Conservation (phyloP, 2,888 invertebrate species). For the Phengaris alcon region DNA sequence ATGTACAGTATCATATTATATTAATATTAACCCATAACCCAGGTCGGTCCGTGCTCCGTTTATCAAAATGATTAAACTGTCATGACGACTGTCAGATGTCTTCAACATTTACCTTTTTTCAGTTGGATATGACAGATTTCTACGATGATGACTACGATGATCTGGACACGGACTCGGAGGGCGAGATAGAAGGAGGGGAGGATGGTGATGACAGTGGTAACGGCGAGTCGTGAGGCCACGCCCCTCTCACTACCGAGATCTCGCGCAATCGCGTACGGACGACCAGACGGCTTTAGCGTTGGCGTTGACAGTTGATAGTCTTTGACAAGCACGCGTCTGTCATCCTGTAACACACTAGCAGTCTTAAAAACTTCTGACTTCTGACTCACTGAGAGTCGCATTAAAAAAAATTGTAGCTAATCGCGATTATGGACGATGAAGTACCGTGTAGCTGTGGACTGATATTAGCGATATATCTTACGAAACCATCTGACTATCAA, state of each 20-base stretch:
- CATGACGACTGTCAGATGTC: neutral
- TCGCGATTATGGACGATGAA: neutral
- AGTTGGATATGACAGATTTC: constrained; percentile 95
- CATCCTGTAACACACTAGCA: neutral
- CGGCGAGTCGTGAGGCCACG: constrained; percentile 89
- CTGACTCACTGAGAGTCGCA: no score
- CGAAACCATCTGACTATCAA: neutral
- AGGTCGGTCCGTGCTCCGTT: no score
- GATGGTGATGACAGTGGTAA: constrained; percentile 95
- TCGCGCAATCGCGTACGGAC: constrained; percentile 42
- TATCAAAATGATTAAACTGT: neutral
- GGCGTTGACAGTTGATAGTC: constrained; percentile 10
- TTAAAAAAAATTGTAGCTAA: no score
- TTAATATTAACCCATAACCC: no score
- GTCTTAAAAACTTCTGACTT: no score
- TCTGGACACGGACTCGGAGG: constrained; percentile 83
- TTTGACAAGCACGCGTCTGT: neutral
- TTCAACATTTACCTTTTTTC: constrained; percentile 42
- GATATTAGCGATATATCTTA: neutral
- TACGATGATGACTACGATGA: constrained; percentile 98
- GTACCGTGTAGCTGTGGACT: neutral
- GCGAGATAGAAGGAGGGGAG: constrained; percentile 84
- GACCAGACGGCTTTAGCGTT: constrained; percentile 39
- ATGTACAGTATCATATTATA: no score
- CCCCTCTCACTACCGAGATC: constrained; percentile 41